Evolutionary conservation across 2,113 vertebrate species (phyloP).

Genomic region (Salvator merianae): DNA sequence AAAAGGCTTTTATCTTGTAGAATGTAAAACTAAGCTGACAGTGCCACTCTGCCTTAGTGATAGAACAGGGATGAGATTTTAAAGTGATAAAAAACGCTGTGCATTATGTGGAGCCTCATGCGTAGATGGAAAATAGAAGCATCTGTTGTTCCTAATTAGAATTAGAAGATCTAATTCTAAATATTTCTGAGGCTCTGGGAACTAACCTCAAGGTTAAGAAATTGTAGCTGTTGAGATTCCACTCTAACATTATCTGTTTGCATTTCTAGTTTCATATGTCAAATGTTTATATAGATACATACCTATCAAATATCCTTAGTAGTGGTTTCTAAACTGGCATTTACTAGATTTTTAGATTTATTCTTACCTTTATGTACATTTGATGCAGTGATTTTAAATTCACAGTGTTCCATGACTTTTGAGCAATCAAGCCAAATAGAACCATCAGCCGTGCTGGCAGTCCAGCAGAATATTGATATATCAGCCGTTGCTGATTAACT

Average conservation of each 20-base stretch:
- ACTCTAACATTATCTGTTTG: neutral
- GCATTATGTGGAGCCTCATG: neutral
- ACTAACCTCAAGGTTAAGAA: neutral
- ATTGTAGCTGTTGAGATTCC: neutral
- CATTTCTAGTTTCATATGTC: neutral
- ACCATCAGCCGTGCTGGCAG: neutral
- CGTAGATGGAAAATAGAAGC: too few relatives aligned
- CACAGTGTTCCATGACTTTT: neutral
- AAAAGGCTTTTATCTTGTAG: neutral
- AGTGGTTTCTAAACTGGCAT: neutral
- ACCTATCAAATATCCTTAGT: neutral
- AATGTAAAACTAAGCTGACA: neutral
- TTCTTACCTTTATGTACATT: neutral
- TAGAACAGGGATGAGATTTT: neutral
- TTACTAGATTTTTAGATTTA: neutral
- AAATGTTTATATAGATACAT: neutral
- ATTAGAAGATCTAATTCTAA: neutral
- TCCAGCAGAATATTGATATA: too few relatives aligned
- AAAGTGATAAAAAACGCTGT: neutral
- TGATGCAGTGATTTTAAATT: neutral
- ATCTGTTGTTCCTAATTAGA: neutral
- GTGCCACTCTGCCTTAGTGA: neutral
- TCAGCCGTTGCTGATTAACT: too few relatives aligned
- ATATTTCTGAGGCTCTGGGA: neutral
- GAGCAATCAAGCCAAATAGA: neutral